Evolutionary conservation across 2,888 invertebrate genomes (phyloP), one percentile per base, ranked within the genome.

Genomic region (Ethmia dodecea): DNA sequence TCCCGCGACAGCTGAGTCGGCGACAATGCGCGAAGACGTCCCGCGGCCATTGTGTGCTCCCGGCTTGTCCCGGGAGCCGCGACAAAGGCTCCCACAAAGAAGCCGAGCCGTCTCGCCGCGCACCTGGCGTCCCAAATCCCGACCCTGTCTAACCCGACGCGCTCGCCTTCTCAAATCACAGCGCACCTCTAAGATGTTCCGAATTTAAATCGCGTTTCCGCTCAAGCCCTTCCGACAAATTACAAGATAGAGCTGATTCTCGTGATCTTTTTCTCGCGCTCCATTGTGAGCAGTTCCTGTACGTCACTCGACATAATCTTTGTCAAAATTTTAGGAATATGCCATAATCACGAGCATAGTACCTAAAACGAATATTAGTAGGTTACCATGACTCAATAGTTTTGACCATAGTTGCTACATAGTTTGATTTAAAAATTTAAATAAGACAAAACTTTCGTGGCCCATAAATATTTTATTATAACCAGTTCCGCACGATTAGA

Each of bases 1-100:
- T 55, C 58, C 61, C 62, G 62, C 74, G 79, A 77, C 84, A 81
- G 84, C 86, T 83, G 84, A 81, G 67, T 64, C 51, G 50, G 52
- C 68, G 67, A 83, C 81, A 84, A 81, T 76, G 49, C 67, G 56
- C 68, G 81, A 83, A 84, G 86, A 86, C 80, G 83, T 80, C 78
- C 75, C 78, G 79, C 66, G 63, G 72, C 67, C 60, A 74, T 84
- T 86, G 81, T 83, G 60, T 54, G 62, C 66, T 69, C 13, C 68
- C 62, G 43, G 45, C 50, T 45, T 46, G 55, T 50, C 55, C 57
- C 58, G 10, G 22, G 57, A 69, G 74, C 37, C 40, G 39, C 49
- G 52, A 57, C 57, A 63, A 62, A 55, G 44, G 53, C 57, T 50
- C 60, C 55, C 59, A n/a, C n/a, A n/a, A 54, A 56, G 70, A 73